These are phyloP conservation scores for Cnemophilus loriae DNA, from an alignment of 2,113 vertebrate genomes.

Conservation along the genomic window DNA sequence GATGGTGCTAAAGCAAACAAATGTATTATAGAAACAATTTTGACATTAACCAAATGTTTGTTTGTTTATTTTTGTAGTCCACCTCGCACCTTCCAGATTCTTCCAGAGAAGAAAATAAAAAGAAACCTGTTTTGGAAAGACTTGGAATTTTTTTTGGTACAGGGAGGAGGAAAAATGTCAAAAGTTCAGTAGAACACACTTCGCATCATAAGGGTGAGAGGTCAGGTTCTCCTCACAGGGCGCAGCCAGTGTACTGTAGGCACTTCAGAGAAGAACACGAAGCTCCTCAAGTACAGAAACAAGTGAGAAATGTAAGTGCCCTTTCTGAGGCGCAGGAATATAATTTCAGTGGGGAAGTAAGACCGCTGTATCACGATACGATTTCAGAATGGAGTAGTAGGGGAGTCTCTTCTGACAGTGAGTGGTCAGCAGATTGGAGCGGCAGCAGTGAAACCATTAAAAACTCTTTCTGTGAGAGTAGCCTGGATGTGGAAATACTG, in stretches of 20 bases:
- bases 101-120: conserved; percentile 71
- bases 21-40: background rate
- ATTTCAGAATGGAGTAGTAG: conserved; percentile 59
- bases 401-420: conserved; percentile 33
- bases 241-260: background rate
- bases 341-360: conserved; percentile 25
- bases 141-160: conserved; percentile 75
- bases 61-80: conserved; percentile 65
- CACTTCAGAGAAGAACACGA: conserved; percentile 12
- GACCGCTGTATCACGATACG: background rate
- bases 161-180: conserved; percentile 65
- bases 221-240: conserved; percentile 2
- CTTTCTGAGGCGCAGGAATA: conserved; percentile 24
- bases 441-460: conserved; percentile 52
- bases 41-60: background rate
- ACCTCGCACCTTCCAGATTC: conserved; percentile 66
- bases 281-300: background rate
- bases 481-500: conserved; percentile 46
- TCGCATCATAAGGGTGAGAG: conserved; percentile 16
- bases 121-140: conserved; percentile 77
- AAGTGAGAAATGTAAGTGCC: background rate
- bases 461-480: conserved; percentile 53
- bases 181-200: conserved; percentile 53
- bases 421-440: conserved; percentile 46
- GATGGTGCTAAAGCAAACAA: background rate